Conservation (phyloP, 2,113 vertebrate genomes). For the Mastomys natalensis region DNA sequence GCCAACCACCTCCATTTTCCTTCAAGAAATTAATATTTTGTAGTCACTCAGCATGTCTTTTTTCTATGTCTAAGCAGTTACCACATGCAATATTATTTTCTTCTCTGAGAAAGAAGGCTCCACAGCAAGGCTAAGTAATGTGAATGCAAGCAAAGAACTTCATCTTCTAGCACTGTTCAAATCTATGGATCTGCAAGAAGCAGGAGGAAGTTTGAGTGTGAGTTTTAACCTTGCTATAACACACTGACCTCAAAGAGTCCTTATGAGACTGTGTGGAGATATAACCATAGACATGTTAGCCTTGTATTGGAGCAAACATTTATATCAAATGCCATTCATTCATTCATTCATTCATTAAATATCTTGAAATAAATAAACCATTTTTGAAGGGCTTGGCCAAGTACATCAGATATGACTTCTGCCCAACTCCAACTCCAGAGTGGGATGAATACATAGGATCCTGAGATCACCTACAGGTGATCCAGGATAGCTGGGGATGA, state of each 20-base stretch:
- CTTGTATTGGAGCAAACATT: neutral
- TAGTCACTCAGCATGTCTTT: neutral
- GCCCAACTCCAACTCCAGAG: neutral
- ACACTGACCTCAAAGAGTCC: neutral
- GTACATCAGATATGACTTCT: neutral
- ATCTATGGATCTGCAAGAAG: neutral
- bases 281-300: neutral
- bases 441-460: neutral
- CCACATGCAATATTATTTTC: neutral
- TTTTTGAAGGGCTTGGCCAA: neutral
- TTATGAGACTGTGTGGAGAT: neutral
- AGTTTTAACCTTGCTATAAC: neutral
- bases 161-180: neutral
- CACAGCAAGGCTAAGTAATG: neutral
- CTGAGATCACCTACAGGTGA: neutral
- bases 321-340: conserved; percentile 6
- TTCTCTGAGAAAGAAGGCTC: neutral
- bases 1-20: neutral
- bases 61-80: neutral
- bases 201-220: neutral
- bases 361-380: conserved; percentile 23
- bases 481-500: neutral
- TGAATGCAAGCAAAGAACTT: neutral
- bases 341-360: neutral
- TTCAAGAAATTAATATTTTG: neutral